Percentiles rank a stretch among this genome's conserved stretches.
Conservation (phyloP, 2,797 vertebrate species). For the Moxostoma hubbsi region DNA sequence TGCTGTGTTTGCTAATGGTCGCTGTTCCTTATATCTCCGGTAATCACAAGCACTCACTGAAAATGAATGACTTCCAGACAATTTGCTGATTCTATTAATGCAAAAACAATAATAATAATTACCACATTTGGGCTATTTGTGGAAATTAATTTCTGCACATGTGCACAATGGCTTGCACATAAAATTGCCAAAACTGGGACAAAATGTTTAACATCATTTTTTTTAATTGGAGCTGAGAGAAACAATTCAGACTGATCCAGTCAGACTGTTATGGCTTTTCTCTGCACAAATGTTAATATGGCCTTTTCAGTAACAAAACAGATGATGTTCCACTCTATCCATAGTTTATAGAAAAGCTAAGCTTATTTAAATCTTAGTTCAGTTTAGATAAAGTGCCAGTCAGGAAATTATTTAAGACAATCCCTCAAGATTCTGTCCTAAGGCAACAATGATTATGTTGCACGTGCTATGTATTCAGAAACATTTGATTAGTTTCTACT, state of each 20-base stretch:
- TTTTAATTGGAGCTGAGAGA: background rate
- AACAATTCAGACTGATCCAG: background rate
- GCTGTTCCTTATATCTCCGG: too few relatives aligned
- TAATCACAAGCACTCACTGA: too few relatives aligned
- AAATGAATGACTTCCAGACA: too few relatives aligned
- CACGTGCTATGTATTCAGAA: background rate
- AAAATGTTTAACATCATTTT: background rate
- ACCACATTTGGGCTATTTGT: background rate
- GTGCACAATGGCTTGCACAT: background rate
- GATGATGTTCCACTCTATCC: too few relatives aligned
- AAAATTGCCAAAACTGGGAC: background rate
- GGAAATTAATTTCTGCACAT: background rate
- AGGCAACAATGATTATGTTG: too few relatives aligned
- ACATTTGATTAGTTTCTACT: background rate
- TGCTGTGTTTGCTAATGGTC: too few relatives aligned
- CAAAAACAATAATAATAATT: background rate
- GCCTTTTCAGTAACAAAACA: too few relatives aligned
- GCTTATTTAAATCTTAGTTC: background rate
- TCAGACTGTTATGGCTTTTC: background rate
- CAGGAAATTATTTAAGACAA: background rate
- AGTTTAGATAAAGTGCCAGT: background rate
- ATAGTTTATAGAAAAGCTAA: background rate
- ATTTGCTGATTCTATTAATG: too few relatives aligned
- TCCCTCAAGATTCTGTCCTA: constrained; percentile 8
- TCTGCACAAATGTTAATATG: constrained; percentile 3